These are phyloP conservation scores for Eilema caniola DNA, from an alignment of 2,888 invertebrate species.

Conservation along the genomic window DNA sequence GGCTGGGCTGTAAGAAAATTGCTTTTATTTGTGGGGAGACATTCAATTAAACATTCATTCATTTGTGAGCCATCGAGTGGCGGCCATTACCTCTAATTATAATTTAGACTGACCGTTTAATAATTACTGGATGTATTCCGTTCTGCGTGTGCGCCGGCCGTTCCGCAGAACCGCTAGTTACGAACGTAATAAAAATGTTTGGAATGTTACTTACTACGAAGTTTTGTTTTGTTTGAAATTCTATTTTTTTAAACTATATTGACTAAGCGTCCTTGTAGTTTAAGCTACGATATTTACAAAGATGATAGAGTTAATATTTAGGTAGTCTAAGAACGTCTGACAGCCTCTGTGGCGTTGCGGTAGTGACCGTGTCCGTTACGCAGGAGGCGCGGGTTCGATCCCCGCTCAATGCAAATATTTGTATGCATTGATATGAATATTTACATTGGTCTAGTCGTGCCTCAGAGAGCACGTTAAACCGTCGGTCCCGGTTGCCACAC, in stretches of 20 bases:
- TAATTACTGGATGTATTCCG: constrained; percentile 51
- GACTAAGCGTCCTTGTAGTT: not conserved
- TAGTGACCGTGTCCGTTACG: no score
- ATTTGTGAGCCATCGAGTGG: constrained; percentile 75
- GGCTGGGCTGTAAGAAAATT: constrained; percentile 77
- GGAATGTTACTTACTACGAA: not conserved
- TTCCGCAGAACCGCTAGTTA: not conserved
- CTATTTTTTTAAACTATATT: not conserved
- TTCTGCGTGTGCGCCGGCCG: constrained; percentile 37
- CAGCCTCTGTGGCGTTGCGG: no score
- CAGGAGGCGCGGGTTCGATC: no score
- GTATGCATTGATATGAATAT: no score
- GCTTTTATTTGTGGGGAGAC: constrained; percentile 81
- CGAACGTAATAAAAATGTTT: not conserved
- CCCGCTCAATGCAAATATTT: no score
- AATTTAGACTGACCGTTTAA: constrained; percentile 71
- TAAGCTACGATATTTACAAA: not conserved
- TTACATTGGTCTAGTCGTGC: no score
- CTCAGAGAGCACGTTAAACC: no score
- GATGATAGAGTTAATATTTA: not conserved
- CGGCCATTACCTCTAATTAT: constrained; percentile 80
- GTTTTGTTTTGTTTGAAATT: not conserved
- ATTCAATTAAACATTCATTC: constrained; percentile 80
- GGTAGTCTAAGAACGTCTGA: not conserved
- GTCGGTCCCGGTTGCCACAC: no score